A percentile compares a stretch with the other conserved stretches of the same genome.
phyloP scores from a whole-genome alignment of 1,140 invertebrate species.

The Thaumatotibia leucotreta region DNA sequence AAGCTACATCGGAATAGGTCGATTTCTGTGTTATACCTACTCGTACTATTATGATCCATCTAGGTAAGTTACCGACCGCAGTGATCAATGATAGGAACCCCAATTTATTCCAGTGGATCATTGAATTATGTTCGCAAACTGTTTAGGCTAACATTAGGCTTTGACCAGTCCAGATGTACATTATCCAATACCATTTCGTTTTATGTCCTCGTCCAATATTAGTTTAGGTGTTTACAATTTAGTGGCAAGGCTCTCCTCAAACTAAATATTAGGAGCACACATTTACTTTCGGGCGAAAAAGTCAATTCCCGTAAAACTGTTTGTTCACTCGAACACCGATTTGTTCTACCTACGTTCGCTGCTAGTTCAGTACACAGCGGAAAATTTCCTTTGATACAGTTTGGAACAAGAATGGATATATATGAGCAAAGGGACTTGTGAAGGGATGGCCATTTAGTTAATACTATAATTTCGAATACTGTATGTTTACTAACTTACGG shows the following conservation, averaged over 20 bases:
- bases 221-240: background rate
- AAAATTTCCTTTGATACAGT: background rate
- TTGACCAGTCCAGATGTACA: background rate
- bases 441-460: no score
- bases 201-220: background rate
- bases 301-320: background rate
- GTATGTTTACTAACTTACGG: no score
- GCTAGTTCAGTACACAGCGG: background rate
- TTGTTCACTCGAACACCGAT: background rate
- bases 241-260: background rate
- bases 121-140: background rate
- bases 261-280: background rate
- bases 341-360: background rate
- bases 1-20: no score
- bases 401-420: no score
- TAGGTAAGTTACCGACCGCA: no score
- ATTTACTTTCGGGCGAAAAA: background rate
- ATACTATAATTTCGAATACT: no score
- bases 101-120: background rate
- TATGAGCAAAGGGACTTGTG: no score
- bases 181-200: background rate
- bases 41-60: no score
- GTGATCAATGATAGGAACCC: background rate
- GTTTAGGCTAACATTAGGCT: background rate
- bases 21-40: no score